Base-by-base conservation (phyloP, 2,797 vertebrate genomes). In the Muscicapa comitata region DNA sequence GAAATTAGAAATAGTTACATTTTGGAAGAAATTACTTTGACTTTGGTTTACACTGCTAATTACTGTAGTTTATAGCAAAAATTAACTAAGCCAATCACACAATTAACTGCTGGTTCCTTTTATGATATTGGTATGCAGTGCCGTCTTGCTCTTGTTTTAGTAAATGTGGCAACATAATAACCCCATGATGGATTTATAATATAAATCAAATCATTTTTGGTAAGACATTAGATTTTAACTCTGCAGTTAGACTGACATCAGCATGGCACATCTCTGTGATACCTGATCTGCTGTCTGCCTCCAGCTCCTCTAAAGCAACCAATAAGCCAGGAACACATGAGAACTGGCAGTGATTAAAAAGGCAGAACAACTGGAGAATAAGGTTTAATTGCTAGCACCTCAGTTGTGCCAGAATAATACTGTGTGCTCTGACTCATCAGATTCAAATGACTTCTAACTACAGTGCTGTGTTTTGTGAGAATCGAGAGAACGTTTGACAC, bases 311-410 rank as follows among this genome's bases (percentile, higher is more conserved):
- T 72, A 68, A 35, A 83, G 54, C 42, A 58, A 80, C 57, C 53
- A 87, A 53, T 43, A 85, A 85, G 31, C 68, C 57, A 90, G 85
- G 77, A 92, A 91, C 10, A 18, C 59, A 53, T 3, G 51, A 88
- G 63, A 87, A 54, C 62, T 90, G 78, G 65, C 78, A 83, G 68
- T 38, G 62, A 90, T 78, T 93, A 66, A 81, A 89, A 85, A 88
- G 31, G 40, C 72, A 79, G 74, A 95, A 75, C 70, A 73, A 85
- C 77, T 65, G 57, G 81, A 85, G 61, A 89, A 95, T 26, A 80
- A 85, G 38, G 68, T 90, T 92, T 94, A 91, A 94, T 92, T 96
- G 87, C 91, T 85, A 53, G 61, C 54, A 57, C 86, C 54, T 91
- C 73, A 18, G 0, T 63, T 87, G 76, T 92, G 88, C 94, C 74